These are phyloP conservation scores for Alectura lathami DNA, from an alignment of 2,113 vertebrate genomes.

Conservation along the genomic window DNA sequence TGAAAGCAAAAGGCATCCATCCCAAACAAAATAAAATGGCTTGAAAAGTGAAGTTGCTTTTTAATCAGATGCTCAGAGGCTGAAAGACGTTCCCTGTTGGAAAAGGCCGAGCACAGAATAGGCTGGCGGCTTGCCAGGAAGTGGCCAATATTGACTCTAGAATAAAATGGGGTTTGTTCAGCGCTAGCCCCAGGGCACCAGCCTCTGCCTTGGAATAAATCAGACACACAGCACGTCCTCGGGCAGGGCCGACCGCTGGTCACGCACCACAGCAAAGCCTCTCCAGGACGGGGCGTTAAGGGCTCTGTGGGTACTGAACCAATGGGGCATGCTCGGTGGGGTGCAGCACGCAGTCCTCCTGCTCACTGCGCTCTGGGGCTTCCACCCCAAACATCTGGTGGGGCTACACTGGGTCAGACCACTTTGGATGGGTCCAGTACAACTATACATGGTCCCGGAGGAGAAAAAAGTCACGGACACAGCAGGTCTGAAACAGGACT, in stretches of 20 bases:
- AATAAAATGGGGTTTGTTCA: constrained; percentile 13
- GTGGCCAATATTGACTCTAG: constrained; percentile 51
- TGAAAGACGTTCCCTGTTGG: constrained; percentile 54
- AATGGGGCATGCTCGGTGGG: rapidly evolving
- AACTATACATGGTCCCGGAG: rapidly evolving
- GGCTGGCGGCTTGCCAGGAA: constrained; percentile 30
- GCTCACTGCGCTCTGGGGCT: rapidly evolving
- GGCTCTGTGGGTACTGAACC: background rate
- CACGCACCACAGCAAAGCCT: background rate
- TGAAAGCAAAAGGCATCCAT: constrained; percentile 63
- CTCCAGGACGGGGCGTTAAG: rapidly evolving
- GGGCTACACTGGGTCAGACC: background rate
- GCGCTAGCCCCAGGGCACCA: background rate
- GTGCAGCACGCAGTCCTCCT: rapidly evolving
- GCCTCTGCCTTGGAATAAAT: background rate
- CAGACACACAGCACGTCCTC: rapidly evolving
- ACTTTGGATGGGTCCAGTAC: background rate
- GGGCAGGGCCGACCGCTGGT: background rate
- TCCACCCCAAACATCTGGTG: background rate
- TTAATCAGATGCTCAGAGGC: constrained; percentile 56
- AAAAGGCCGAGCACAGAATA: background rate
- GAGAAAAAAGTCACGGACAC: background rate
- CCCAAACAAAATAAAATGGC: constrained; percentile 36
- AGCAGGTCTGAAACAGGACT: rapidly evolving
- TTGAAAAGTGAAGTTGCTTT: constrained; percentile 64